Evolutionary conservation across 92 coral and sea anemone species (phyloP).

Genomic region (Siderastrea siderea): DNA sequence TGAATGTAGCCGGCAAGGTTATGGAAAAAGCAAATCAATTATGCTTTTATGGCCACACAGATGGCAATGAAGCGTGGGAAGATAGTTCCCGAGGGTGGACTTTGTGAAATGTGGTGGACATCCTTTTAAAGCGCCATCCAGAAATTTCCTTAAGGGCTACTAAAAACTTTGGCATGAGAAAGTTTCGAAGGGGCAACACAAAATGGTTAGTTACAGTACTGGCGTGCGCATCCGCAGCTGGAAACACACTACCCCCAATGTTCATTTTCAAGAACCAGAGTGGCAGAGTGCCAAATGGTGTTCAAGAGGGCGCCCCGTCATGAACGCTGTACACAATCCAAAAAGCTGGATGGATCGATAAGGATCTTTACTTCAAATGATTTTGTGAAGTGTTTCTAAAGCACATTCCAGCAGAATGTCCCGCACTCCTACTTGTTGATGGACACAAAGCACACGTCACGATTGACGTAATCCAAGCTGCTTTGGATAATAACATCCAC

Average conservation of each 20-base stretch:
- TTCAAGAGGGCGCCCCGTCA: constrained; percentile 35
- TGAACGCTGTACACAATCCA: constrained; percentile 29
- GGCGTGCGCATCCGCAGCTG: constrained; percentile 46
- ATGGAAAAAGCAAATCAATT: constrained; percentile 39
- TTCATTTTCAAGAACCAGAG: constrained; percentile 22
- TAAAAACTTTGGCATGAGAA: constrained; percentile 44
- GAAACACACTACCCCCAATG: constrained; percentile 40
- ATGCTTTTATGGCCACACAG: constrained; percentile 46
- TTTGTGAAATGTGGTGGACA: constrained; percentile 31
- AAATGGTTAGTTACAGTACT: constrained; percentile 50
- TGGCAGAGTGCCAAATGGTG: constrained; percentile 37
- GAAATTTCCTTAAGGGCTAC: constrained; percentile 9
- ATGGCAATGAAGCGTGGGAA: constrained; percentile 27
- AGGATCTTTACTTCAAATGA: constrained; percentile 45
- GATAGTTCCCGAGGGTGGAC: not conserved
- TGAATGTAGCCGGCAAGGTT: constrained; percentile 6
- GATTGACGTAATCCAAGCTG: constrained; percentile 13
- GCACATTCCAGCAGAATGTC: constrained; percentile 17
- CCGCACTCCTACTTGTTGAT: constrained; percentile 30
- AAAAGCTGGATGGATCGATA: constrained; percentile 39
- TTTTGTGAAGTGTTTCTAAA: constrained; percentile 16
- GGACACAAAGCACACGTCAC: constrained; percentile 58
- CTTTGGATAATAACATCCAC: not conserved
- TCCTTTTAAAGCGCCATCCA: constrained; percentile 14
- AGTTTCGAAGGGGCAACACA: constrained; percentile 40